A percentile compares a stretch with the other conserved stretches of the same genome.
Conservation (phyloP, 2,888 invertebrate species). For the Xanthorhoe designata region DNA sequence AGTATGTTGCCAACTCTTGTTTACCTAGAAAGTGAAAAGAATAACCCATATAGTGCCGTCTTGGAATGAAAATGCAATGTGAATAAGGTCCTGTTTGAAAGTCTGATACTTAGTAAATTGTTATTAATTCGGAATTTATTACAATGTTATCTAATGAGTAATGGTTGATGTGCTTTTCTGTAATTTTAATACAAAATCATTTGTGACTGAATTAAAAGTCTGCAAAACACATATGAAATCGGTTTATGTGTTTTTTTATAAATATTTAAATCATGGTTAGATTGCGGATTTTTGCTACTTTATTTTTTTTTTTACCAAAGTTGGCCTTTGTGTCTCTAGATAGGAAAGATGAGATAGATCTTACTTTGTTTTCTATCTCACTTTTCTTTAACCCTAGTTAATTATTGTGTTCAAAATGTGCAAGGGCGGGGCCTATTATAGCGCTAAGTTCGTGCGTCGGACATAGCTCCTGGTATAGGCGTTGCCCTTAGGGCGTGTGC, state of each 20-base stretch:
- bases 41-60: not conserved
- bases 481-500: too few species aligned
- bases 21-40: not conserved
- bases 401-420: not conserved
- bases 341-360: not conserved
- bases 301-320: slow-evolving; percentile 12
- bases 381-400: not conserved
- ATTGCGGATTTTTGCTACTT: not conserved
- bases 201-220: slow-evolving; percentile 8
- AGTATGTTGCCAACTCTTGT: not conserved
- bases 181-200: not conserved
- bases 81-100: slow-evolving; percentile 13
- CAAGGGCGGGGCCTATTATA: not conserved
- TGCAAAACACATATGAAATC: slow-evolving; percentile 6
- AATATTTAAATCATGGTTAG: slow-evolving; percentile 5
- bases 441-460: too few species aligned
- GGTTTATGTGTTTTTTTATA: slow-evolving; percentile 11
- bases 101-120: slow-evolving; percentile 30
- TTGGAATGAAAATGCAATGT: not conserved
- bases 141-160: slow-evolving; percentile 16
- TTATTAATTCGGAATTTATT: slow-evolving; percentile 31
- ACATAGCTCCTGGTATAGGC: too few species aligned
- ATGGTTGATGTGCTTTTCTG: slow-evolving; percentile 4
- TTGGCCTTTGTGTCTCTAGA: not conserved
- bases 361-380: too few species aligned